Percentiles rank a stretch among this genome's conserved stretches.
These are phyloP conservation scores for Bactericera cockerelli DNA, from an alignment of 1,140 invertebrate species.

Conservation along the genomic window DNA sequence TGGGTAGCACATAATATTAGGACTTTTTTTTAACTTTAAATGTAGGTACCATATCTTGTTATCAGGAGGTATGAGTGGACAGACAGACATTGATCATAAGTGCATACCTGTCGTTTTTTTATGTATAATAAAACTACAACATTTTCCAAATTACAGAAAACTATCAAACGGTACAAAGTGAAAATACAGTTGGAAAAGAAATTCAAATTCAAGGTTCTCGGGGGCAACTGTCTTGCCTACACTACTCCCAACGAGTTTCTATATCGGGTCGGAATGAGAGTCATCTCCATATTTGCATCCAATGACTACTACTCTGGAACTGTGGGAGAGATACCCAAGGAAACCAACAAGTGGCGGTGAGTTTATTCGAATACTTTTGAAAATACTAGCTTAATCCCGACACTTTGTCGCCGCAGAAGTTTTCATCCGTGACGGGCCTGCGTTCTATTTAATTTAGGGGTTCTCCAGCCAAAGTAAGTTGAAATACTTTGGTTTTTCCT, in stretches of 20 bases:
- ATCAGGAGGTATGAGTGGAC: too few relatives aligned
- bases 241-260: neutral
- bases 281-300: neutral
- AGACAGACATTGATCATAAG: too few relatives aligned
- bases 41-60: too few relatives aligned
- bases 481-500: too few relatives aligned
- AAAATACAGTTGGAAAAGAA: neutral
- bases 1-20: too few relatives aligned
- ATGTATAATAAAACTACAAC: too few relatives aligned
- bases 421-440: neutral
- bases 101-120: too few relatives aligned
- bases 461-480: too few relatives aligned
- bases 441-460: too few relatives aligned
- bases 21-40: too few relatives aligned
- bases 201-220: neutral
- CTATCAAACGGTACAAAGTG: constrained; percentile 1
- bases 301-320: neutral
- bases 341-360: constrained; percentile 8
- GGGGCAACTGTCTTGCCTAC: neutral
- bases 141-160: neutral
- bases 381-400: too few relatives aligned
- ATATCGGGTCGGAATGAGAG: neutral
- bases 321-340: neutral
- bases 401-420: neutral
- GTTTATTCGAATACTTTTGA: neutral